A percentile compares a stretch with the other conserved stretches of the same genome.
Evolutionary conservation across 2,797 vertebrate species (phyloP).

Genomic region (Thunnus albacares): DNA sequence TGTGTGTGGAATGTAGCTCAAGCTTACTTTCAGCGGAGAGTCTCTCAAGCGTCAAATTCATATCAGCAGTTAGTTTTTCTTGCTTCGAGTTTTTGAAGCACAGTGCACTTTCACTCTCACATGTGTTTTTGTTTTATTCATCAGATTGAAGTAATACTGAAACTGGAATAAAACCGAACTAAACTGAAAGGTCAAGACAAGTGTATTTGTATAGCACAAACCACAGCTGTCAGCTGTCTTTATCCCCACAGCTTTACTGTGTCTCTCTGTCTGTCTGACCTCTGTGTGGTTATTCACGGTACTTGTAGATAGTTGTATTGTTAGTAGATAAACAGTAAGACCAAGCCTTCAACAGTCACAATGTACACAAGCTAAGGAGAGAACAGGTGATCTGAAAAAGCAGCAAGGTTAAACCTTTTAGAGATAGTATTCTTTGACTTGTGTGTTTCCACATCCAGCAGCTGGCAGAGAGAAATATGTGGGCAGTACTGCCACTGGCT

Average conservation of each 20-base stretch:
- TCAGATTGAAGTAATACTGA: not conserved
- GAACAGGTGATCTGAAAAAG: not conserved
- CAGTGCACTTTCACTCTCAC: not conserved
- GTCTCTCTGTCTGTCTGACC: constrained; percentile 1
- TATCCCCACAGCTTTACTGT: constrained; percentile 1
- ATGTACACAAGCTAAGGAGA: not conserved
- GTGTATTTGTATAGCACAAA: too few relatives aligned
- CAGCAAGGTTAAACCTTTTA: not conserved
- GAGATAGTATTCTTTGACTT: not conserved
- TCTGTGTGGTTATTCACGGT: constrained; percentile 3
- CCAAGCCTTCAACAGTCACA: not conserved
- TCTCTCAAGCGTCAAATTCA: not conserved
- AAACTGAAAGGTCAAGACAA: too few relatives aligned
- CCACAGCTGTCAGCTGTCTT: constrained; percentile 11
- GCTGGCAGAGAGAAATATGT: not conserved
- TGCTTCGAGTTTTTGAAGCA: not conserved
- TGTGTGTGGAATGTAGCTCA: not conserved
- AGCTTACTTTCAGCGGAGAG: not conserved
- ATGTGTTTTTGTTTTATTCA: not conserved
- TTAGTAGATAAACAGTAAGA: not conserved
- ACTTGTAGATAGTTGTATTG: not conserved
- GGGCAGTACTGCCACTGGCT: not conserved
- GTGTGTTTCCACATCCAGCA: constrained; percentile 9
- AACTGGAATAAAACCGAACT: not conserved
- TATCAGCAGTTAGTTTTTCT: not conserved